Percentiles rank a stretch among this genome's conserved stretches.
These are phyloP conservation scores for Phymastichus coffea DNA, from an alignment of 1,140 invertebrate genomes.

Conservation along the genomic window DNA sequence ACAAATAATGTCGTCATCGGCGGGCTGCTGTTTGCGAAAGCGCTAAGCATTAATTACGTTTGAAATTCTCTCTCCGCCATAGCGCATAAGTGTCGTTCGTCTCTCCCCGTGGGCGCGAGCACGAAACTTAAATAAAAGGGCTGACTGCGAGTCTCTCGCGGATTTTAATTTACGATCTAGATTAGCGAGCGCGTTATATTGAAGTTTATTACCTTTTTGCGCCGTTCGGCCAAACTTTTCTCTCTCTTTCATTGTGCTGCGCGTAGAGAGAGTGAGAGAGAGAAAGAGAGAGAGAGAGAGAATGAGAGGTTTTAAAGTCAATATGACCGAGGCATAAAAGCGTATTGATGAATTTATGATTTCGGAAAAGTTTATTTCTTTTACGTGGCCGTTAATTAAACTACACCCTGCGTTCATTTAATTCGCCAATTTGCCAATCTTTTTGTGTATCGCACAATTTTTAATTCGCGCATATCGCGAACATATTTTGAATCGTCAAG, in stretches of 20 bases:
- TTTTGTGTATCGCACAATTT: not conserved
- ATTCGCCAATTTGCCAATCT: constrained; percentile 1
- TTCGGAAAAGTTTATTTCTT: constrained; percentile 13
- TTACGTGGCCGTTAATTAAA: constrained; percentile 12
- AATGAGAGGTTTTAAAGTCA: constrained; percentile 11
- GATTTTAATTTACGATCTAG: constrained; percentile 30
- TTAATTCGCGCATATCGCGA: not conserved
- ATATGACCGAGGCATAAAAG: constrained; percentile 16
- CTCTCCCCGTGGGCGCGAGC: not conserved
- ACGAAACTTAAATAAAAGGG: constrained; percentile 27
- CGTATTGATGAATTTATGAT: constrained; percentile 23
- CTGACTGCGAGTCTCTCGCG: constrained; percentile 9
- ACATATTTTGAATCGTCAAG: not conserved
- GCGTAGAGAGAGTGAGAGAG: too few species aligned
- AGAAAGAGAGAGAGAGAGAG: too few species aligned
- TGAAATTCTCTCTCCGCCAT: too few species aligned
- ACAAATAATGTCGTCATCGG: constrained; percentile 55
- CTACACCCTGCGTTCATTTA: not conserved
- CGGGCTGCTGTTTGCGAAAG: too few species aligned
- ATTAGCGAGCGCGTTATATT: constrained; percentile 24
- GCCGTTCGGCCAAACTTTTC: constrained; percentile 3
- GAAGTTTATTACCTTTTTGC: constrained; percentile 28
- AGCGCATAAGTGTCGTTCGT: constrained; percentile 1
- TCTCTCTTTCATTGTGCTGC: not conserved
- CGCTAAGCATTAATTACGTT: constrained; percentile 54